Base-by-base conservation (phyloP, 2,888 invertebrate genomes). In the Luperina testacea region DNA sequence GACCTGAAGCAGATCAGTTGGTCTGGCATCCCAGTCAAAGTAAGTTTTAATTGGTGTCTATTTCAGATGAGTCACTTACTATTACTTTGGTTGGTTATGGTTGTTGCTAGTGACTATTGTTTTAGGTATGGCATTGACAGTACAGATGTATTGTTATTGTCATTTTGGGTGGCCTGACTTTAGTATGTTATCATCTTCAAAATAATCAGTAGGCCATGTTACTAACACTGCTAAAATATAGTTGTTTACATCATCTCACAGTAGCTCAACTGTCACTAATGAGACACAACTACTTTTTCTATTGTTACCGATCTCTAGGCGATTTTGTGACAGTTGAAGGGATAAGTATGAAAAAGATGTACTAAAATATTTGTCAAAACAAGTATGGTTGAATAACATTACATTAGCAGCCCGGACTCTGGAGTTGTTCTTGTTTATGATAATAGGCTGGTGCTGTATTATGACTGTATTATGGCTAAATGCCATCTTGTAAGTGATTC, bases 1-100 rank as follows among this genome's bases (percentile, higher is more conserved):
- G 99, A 99, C 92, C 97, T 99, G 65, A 98, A 99, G 90, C 98
- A 98, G 91, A 96, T 99, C 42, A 98, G 99, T 93, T 99, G 99
- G 99, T 99, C 99, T 76, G 99, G 99, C 38, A 98, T 99, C 89
- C 99, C 99, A 70, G 98, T 98, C 65, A 98, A 98, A 97, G 98
- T 99, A 84, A 97, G 98, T 90, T 97, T 67, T 70, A 69, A 61
- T 27, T 59, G 32, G 15, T 61, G n/a, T 72, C 48, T 63, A 11
- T 61, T 69, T 48, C 75, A 77, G 63, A 87, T 87, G 87, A 80
- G 78, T 87, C 80, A 89, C 80, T 42, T 69, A 61, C 6, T 65
- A 9, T 79, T 48, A 72, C 51, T 71, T 42, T 45, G 61, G 71
- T 83, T 84, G 75, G 73, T 32, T 79, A 77, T 63, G 48, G 38